Percentiles rank a stretch among this genome's conserved stretches.
Conservation (phyloP, 2,888 invertebrate species). For the Melinopterus prodromus region DNA sequence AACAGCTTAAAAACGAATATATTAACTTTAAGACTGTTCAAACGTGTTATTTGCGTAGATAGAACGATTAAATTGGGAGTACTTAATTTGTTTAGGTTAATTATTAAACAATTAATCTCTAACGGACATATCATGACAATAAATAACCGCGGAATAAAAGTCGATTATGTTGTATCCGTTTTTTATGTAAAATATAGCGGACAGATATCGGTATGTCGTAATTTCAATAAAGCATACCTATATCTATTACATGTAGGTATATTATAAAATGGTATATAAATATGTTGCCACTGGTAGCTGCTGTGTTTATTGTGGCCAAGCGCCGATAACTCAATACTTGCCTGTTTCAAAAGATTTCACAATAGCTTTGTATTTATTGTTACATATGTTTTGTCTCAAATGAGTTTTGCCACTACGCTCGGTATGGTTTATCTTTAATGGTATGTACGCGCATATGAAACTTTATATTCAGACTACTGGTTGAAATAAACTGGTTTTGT, state of each 20-base stretch:
- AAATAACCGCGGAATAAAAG: too few relatives aligned
- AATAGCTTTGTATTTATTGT: slow-evolving; percentile 11
- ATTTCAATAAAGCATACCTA: neutral
- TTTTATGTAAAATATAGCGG: neutral
- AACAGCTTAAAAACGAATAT: neutral
- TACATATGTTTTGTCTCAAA: slow-evolving; percentile 9
- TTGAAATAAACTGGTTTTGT: neutral
- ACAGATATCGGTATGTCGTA: neutral
- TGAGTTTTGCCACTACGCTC: neutral
- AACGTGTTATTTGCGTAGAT: neutral
- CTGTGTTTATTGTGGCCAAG: neutral
- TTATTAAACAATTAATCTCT: neutral
- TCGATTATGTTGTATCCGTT: neutral
- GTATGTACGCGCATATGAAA: neutral
- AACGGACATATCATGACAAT: too few relatives aligned
- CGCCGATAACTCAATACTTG: neutral
- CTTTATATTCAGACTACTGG: neutral
- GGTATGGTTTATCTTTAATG: neutral
- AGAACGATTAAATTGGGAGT: neutral
- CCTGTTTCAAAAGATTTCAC: slow-evolving; percentile 6
- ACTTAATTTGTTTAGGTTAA: neutral
- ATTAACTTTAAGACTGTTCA: neutral
- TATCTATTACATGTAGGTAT: neutral
- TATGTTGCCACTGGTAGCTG: neutral
- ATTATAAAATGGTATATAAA: neutral